Conservation (phyloP, 2,113 vertebrate genomes). For the Antennarius striatus region DNA sequence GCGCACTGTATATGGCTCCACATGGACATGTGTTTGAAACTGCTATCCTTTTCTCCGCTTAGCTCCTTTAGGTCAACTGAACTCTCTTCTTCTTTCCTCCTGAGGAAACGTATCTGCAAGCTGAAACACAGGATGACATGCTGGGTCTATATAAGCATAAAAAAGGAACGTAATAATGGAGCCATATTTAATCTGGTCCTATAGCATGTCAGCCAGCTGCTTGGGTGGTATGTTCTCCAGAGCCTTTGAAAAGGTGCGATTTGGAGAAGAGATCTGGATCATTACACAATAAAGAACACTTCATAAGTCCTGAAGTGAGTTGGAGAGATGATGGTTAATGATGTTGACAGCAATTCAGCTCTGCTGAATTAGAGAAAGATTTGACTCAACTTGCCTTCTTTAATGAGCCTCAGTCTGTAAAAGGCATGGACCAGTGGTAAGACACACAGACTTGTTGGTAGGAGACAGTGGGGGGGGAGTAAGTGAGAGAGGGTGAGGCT, state of each 20-base stretch:
- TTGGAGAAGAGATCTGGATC: constrained; percentile 83
- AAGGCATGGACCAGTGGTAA: constrained; percentile 84
- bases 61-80: constrained; percentile 17
- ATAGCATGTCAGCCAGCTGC: constrained; percentile 74
- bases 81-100: constrained; percentile 39
- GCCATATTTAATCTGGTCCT: constrained; percentile 77
- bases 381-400: constrained; percentile 85
- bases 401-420: constrained; percentile 83
- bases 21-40: constrained; percentile 23
- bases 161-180: constrained; percentile 71
- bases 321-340: constrained; percentile 84
- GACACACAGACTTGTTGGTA: constrained; percentile 41
- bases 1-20: neutral
- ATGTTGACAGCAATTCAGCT: constrained; percentile 87
- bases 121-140: constrained; percentile 57
- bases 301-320: constrained; percentile 82
- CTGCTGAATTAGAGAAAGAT: constrained; percentile 83
- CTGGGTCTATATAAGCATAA: constrained; percentile 68
- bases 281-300: constrained; percentile 87
- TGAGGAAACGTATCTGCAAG: constrained; percentile 49
- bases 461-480: constrained; percentile 28
- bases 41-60: constrained; percentile 2
- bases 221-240: constrained; percentile 81
- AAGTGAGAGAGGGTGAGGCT: constrained; percentile 32
- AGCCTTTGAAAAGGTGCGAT: constrained; percentile 81